Evolutionary conservation across 2,797 vertebrate species (phyloP), one percentile per base, ranked within the genome.

Genomic region (Meriones psammophilus): DNA sequence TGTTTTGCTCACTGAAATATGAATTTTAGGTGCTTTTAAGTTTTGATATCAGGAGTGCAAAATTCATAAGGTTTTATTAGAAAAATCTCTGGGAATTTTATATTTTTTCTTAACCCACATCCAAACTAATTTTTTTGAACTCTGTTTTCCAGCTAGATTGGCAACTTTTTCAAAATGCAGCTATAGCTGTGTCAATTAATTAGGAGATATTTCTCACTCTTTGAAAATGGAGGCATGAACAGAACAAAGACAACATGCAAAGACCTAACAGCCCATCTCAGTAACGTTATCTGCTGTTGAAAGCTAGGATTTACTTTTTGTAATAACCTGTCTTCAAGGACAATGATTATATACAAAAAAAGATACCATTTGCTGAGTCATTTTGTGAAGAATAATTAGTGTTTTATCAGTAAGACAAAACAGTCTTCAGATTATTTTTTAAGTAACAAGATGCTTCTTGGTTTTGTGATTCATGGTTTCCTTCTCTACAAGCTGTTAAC

Each of bases 181-280:
- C 77, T 90, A 86, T 95, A 97, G 94, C 96, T 94, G 83, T 76
- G 90, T 97, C 91, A 97, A 97, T 98, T 92, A 88, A 22, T 96
- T 93, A 76, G 30, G 80, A 97, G 83, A 89, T 89, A 94, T 95
- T 97, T 97, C 94, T 96, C 96, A 97, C 69, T 91, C 93, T 98
- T 97, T 97, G 97, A 98, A 98, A 98, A 95, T 62, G 91, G 56
- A 97, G 96, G 98, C 83, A 97, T 94, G 84, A 97, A 83, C 73
- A 97, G 97, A 98, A 98, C 84, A 98, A 98, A 98, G 92, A 96
- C 13, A 96, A 77, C 46, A 78, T 97, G 69, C 96, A 92, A 98
- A 98, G 96, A 97, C 97, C 8, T 68, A 94, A 95, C 94, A 95
- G 89, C 73, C 13, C 68, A 93, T 92, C 95, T 96, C 84, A 91